These are phyloP conservation scores for Aphis gossypii DNA, from an alignment of 1,140 invertebrate species.

Conservation along the genomic window DNA sequence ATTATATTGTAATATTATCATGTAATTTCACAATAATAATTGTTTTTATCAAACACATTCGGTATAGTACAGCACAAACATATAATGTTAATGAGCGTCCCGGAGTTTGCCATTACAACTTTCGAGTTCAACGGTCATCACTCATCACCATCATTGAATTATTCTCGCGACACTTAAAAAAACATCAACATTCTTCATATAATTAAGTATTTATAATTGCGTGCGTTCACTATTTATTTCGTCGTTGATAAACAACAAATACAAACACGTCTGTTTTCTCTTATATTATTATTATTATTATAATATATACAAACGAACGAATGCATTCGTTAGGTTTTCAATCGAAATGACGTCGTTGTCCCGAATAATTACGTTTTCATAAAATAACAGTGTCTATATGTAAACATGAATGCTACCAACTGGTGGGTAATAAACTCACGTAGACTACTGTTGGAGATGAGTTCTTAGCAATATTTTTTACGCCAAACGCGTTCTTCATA, in stretches of 20 bases:
- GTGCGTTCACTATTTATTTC: not conserved
- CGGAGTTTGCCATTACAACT: not conserved
- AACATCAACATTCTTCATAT: not conserved
- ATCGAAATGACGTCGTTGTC: not conserved
- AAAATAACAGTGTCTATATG: not conserved
- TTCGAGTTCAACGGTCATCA: conserved; percentile 19
- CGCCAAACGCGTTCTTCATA: not conserved
- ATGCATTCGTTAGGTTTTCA: not conserved
- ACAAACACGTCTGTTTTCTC: not conserved
- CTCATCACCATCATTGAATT: not conserved
- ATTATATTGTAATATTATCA: not conserved
- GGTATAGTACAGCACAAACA: no score
- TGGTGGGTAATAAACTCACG: not conserved
- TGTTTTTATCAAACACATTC: not conserved
- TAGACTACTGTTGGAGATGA: not conserved
- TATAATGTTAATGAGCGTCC: not conserved
- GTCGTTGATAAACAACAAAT: not conserved
- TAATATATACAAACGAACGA: not conserved
- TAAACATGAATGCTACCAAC: not conserved
- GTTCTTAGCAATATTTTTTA: not conserved
- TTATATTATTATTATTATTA: not conserved
- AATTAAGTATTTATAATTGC: not conserved
- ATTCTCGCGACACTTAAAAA: not conserved
- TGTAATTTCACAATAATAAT: not conserved
- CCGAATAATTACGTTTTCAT: not conserved